phyloP scores from a whole-genome alignment of 2,888 invertebrate species.

The Zaprionus obscuricornis region DNA sequence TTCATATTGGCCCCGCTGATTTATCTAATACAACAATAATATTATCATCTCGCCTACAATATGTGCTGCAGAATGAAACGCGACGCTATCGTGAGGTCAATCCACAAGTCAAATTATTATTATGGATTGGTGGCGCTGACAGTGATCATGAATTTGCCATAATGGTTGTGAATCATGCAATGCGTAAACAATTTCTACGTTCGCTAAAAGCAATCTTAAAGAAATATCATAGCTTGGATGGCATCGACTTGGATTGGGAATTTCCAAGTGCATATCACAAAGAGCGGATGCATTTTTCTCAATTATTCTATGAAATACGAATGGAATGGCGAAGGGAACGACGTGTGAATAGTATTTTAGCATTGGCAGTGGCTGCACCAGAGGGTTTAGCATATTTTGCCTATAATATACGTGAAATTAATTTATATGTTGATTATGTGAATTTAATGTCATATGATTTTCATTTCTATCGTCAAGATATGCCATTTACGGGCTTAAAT shows the following conservation, averaged over 20 bases:
- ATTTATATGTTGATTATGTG: constrained; percentile 92
- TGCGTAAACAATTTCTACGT: constrained; percentile 87
- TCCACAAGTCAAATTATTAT: constrained; percentile 88
- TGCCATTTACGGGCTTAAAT: constrained; percentile 93
- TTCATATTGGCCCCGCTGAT: constrained; percentile 90
- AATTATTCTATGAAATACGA: constrained; percentile 89
- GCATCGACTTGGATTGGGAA: constrained; percentile 91
- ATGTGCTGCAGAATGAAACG: constrained; percentile 72
- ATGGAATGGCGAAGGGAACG: constrained; percentile 87
- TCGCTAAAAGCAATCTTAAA: constrained; percentile 84
- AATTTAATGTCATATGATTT: constrained; percentile 97
- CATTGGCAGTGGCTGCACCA: constrained; percentile 92
- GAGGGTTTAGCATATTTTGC: constrained; percentile 89
- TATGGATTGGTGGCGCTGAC: constrained; percentile 88
- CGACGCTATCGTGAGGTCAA: constrained; percentile 85
- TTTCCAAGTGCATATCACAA: constrained; percentile 88
- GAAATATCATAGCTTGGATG: constrained; percentile 74
- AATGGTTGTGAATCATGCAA: constrained; percentile 89
- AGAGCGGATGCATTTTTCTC: constrained; percentile 89
- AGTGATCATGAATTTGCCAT: constrained; percentile 88
- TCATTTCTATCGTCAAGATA: constrained; percentile 89
- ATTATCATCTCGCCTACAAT: constrained; percentile 84
- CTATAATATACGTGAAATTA: constrained; percentile 91
- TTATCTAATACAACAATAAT: constrained; percentile 86
- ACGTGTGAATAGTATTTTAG: constrained; percentile 86